Conservation (phyloP, 2,113 vertebrate genomes). For the Takifugu flavidus region DNA sequence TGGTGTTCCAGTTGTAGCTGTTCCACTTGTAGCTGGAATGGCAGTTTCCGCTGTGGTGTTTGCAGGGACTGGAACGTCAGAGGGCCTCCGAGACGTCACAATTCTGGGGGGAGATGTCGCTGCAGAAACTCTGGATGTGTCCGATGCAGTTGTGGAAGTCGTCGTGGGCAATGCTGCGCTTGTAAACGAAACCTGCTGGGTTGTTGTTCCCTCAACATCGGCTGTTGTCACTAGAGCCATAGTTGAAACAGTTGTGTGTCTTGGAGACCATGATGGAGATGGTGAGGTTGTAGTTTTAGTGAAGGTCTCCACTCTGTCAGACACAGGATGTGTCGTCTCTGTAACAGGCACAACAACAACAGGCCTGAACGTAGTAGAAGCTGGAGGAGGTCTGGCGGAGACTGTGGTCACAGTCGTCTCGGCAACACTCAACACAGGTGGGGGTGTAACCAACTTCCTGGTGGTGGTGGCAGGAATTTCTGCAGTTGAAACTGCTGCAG, state of each 20-base stretch:
- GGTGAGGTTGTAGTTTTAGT: conserved; percentile 29
- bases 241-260: conserved; percentile 31
- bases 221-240: conserved; percentile 31
- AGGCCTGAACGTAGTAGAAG: conserved; percentile 42
- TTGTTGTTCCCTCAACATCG: conserved; percentile 49
- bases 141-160: conserved; percentile 18
- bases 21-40: conserved; percentile 26
- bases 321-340: conserved; percentile 41
- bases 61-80: conserved; percentile 43
- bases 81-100: conserved; percentile 30
- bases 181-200: conserved; percentile 41
- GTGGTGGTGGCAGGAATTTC: conserved; percentile 28
- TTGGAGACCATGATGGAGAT: conserved; percentile 10
- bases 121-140: conserved; percentile 45
- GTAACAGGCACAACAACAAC: conserved; percentile 24
- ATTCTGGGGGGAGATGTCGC: conserved; percentile 46
- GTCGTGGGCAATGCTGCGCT: conserved; percentile 19
- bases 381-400: conserved; percentile 21
- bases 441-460: conserved; percentile 21
- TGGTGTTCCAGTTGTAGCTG: background rate
- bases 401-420: conserved; percentile 32
- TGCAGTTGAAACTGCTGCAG: conserved; percentile 21
- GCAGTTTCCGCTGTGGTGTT: conserved; percentile 22
- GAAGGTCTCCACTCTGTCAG: conserved; percentile 44
- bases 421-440: conserved; percentile 12